Evolutionary conservation across 1,140 invertebrate species (phyloP).

Genomic region (Spodoptera litura): DNA sequence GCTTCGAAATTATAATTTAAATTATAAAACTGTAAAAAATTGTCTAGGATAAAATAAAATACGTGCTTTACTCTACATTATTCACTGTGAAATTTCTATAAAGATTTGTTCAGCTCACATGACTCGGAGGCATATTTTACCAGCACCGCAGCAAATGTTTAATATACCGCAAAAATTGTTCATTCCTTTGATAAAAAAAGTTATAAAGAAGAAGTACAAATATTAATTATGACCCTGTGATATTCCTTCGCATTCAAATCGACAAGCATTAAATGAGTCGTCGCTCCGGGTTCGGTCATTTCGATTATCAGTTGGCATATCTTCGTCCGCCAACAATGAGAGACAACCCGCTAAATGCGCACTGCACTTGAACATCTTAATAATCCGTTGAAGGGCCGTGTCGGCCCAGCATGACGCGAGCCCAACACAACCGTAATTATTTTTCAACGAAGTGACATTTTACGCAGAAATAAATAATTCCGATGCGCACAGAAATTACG

Average conservation of each 20-base stretch:
- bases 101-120: slow-evolving; percentile 12
- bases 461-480: slow-evolving; percentile 65
- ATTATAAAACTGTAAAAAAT: slow-evolving; percentile 24
- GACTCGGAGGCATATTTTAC: background rate
- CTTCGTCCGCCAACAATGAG: slow-evolving; percentile 72
- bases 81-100: background rate
- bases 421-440: slow-evolving; percentile 74
- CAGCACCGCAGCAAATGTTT: background rate
- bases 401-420: slow-evolving; percentile 78
- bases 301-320: slow-evolving; percentile 77
- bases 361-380: slow-evolving; percentile 77
- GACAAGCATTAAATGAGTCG: slow-evolving; percentile 83
- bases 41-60: slow-evolving; percentile 17
- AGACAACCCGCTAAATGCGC: slow-evolving; percentile 71
- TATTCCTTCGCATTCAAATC: slow-evolving; percentile 59
- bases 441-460: slow-evolving; percentile 76
- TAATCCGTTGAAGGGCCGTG: slow-evolving; percentile 73
- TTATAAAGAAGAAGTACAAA: slow-evolving; percentile 42
- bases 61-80: slow-evolving; percentile 14
- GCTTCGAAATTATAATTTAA: slow-evolving; percentile 18
- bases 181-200: background rate
- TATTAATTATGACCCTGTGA: slow-evolving; percentile 45
- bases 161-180: background rate
- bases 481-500: slow-evolving; percentile 60
- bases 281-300: slow-evolving; percentile 66